phyloP scores from a whole-genome alignment of 2,113 vertebrate species.

The Columba livia region DNA sequence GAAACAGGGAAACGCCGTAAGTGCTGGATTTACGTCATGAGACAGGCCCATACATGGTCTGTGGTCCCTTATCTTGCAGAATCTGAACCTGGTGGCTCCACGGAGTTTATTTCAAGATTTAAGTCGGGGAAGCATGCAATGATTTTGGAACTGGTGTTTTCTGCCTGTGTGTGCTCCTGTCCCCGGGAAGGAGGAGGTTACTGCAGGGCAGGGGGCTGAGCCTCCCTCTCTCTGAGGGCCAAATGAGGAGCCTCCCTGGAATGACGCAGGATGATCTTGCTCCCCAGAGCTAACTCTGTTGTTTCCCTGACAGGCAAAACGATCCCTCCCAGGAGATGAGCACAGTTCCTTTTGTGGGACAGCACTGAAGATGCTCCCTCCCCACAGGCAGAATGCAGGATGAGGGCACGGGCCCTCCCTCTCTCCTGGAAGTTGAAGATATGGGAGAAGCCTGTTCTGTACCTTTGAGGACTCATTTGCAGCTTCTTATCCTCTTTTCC shows the following conservation, averaged over 20 bases:
- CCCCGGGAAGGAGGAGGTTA: neutral
- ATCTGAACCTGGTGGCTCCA: neutral
- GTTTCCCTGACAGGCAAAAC: neutral
- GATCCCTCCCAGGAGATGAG: neutral
- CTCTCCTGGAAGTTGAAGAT: neutral
- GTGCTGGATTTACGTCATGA: neutral
- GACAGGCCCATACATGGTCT: neutral
- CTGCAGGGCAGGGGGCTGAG: neutral
- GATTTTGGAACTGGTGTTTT: neutral
- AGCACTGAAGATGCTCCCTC: neutral
- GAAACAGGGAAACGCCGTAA: neutral
- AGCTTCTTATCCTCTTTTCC: neutral
- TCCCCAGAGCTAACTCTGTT: neutral
- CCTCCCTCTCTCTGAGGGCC: neutral
- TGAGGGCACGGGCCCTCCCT: neutral
- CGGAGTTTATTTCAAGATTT: neutral
- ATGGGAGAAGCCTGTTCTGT: neutral
- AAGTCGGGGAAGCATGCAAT: neutral
- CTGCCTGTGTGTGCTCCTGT: neutral
- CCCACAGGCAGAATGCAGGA: neutral
- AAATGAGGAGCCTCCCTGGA: neutral
- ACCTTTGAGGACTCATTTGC: neutral
- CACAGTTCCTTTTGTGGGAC: neutral
- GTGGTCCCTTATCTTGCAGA: neutral
- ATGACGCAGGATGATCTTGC: neutral